Percentiles rank a stretch among this genome's conserved stretches.
Evolutionary conservation across 1,140 invertebrate genomes (phyloP).

Genomic region (Eriosoma lanigerum): DNA sequence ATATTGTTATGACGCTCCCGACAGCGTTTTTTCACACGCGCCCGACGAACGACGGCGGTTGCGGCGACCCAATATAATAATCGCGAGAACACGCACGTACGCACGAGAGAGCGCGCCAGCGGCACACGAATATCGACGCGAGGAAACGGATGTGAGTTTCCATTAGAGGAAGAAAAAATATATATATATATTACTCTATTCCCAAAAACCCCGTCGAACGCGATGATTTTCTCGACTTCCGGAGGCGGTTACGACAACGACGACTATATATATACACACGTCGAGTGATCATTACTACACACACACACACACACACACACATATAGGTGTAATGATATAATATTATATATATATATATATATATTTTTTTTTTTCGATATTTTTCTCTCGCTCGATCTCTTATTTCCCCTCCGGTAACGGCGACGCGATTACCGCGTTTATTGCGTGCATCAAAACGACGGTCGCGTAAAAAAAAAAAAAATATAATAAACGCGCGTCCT

Average conservation of each 20-base stretch:
- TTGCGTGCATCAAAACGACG: no score
- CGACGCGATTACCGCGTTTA: no score
- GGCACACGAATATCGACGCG: neutral
- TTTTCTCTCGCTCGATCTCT: no score
- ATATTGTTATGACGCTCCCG: no score
- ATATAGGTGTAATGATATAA: neutral
- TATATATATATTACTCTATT: neutral
- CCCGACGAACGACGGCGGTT: neutral
- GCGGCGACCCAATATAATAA: neutral
- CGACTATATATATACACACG: neutral
- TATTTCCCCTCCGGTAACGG: no score
- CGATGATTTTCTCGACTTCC: constrained; percentile 30
- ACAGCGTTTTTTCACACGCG: neutral
- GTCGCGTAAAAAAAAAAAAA: neutral
- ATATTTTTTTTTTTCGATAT: no score
- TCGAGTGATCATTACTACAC: constrained; percentile 15
- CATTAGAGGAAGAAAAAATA: neutral
- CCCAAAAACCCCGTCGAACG: constrained; percentile 1
- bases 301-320: neutral
- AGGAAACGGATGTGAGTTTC: constrained; percentile 16
- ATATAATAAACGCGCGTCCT: neutral
- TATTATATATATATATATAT: no score
- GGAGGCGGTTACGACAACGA: constrained; percentile 6
- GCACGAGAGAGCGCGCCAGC: neutral
- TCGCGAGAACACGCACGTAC: neutral